phyloP scores from a whole-genome alignment of 2,797 vertebrate species.

The Antennarius maculatus region DNA sequence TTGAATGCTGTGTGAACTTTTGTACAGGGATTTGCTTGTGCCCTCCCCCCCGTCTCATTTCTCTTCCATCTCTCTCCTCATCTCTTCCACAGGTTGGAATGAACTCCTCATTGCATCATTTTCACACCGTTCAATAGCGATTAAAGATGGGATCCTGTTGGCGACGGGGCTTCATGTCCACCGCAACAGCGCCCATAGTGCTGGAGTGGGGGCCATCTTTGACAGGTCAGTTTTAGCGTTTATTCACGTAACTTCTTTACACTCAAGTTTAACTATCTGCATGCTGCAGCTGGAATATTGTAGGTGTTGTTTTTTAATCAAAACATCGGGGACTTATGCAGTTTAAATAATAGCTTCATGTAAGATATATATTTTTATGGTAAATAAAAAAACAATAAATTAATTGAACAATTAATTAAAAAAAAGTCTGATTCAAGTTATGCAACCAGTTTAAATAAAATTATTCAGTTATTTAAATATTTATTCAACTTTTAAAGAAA shows the following conservation, averaged over 20 bases:
- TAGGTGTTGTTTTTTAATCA: not conserved
- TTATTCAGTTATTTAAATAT: too few species aligned
- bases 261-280: not conserved
- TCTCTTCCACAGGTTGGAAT: conserved; percentile 89
- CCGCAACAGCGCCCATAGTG: conserved; percentile 96
- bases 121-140: conserved; percentile 95
- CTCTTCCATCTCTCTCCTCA: conserved; percentile 20
- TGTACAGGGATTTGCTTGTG: conserved; percentile 49
- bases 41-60: conserved; percentile 23
- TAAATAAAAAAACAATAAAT: too few species aligned
- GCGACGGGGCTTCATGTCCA: conserved; percentile 97
- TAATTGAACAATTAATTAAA: too few species aligned
- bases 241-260: not conserved
- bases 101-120: conserved; percentile 98
- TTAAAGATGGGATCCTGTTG: conserved; percentile 95
- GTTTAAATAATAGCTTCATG: too few species aligned
- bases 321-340: too few species aligned
- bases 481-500: too few species aligned
- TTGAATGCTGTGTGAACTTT: conserved; percentile 69
- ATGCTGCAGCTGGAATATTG: too few species aligned
- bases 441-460: too few species aligned
- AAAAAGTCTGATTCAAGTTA: too few species aligned
- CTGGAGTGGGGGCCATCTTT: conserved; percentile 98
- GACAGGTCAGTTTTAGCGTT: conserved; percentile 86
- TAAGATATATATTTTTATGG: not conserved